Evolutionary conservation across 2,797 vertebrate species (phyloP).

Genomic region (Gadopsis marmoratus): DNA sequence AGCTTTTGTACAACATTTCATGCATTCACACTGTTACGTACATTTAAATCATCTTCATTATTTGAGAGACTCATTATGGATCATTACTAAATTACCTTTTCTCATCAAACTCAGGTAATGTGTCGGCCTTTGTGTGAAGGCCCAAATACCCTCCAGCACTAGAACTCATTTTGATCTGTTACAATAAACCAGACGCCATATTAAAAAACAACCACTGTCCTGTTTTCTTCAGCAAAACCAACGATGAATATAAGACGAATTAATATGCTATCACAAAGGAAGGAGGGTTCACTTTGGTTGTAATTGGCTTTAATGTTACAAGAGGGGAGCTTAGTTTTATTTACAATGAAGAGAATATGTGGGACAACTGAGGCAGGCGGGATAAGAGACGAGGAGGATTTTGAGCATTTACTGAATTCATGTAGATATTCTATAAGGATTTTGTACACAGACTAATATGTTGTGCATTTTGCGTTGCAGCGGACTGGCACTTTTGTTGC

Average conservation of each 20-base stretch:
- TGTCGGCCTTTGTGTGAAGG: constrained; percentile 39
- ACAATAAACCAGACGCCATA: constrained; percentile 43
- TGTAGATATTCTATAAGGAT: neutral
- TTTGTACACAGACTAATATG: constrained; percentile 7
- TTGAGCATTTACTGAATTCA: constrained; percentile 15
- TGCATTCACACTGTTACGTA: constrained; percentile 13
- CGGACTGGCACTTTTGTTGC: neutral
- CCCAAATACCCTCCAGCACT: neutral
- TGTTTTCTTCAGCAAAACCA: constrained; percentile 49
- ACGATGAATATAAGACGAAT: constrained; percentile 54
- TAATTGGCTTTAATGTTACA: constrained; percentile 21
- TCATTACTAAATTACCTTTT: constrained; percentile 54
- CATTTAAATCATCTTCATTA: constrained; percentile 34
- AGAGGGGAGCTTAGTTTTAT: constrained; percentile 12
- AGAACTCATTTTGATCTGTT: constrained; percentile 46
- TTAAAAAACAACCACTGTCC: constrained; percentile 44
- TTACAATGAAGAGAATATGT: constrained; percentile 27
- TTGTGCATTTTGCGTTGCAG: constrained; percentile 8
- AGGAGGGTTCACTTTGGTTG: constrained; percentile 46
- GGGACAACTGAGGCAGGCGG: constrained; percentile 1
- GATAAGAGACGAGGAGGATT: neutral
- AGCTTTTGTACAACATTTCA: constrained; percentile 39
- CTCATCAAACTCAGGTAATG: constrained; percentile 33
- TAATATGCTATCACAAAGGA: constrained; percentile 45
- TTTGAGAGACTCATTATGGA: constrained; percentile 43